Conservation (phyloP, 2,888 invertebrate genomes). For the Ypsolopha sequella region DNA sequence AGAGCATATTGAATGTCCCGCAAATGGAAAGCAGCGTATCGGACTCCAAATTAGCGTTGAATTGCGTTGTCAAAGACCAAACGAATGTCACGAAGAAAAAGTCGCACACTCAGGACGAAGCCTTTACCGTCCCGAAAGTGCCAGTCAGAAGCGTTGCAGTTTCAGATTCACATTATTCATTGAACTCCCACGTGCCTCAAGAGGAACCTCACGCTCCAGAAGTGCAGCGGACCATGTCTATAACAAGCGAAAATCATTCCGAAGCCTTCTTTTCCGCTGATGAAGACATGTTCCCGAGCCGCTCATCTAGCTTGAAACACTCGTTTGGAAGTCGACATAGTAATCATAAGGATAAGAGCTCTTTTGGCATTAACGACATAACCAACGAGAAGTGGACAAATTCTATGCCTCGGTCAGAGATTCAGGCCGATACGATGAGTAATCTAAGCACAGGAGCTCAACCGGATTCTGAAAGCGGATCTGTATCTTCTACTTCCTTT, state of each 20-base stretch:
- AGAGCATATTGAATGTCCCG: slow-evolving; percentile 65
- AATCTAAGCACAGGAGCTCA: slow-evolving; percentile 52
- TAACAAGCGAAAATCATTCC: slow-evolving; percentile 91
- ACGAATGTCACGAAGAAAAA: slow-evolving; percentile 38
- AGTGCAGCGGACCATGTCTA: slow-evolving; percentile 86
- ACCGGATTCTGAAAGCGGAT: slow-evolving; percentile 82
- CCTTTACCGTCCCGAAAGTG: slow-evolving; percentile 47
- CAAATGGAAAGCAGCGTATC: slow-evolving; percentile 85
- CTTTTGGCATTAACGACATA: slow-evolving; percentile 63
- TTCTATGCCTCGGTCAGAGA: slow-evolving; percentile 43
- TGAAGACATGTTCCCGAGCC: slow-evolving; percentile 83
- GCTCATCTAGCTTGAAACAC: slow-evolving; percentile 77
- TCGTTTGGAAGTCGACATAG: slow-evolving; percentile 67
- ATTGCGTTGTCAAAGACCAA: slow-evolving; percentile 74
- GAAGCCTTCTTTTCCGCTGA: slow-evolving; percentile 95
- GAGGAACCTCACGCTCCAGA: slow-evolving; percentile 73
- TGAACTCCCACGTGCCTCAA: slow-evolving; percentile 69
- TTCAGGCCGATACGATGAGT: slow-evolving; percentile 46
- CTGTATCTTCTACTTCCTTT: slow-evolving; percentile 86
- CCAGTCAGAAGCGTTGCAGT: slow-evolving; percentile 65
- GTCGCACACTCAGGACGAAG: slow-evolving; percentile 29
- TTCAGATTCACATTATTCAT: slow-evolving; percentile 77
- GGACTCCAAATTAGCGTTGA: slow-evolving; percentile 86
- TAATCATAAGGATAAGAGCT: slow-evolving; percentile 63
- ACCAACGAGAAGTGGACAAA: slow-evolving; percentile 52